phyloP scores from a whole-genome alignment of 2,113 vertebrate genomes.

The Diadophis punctatus region DNA sequence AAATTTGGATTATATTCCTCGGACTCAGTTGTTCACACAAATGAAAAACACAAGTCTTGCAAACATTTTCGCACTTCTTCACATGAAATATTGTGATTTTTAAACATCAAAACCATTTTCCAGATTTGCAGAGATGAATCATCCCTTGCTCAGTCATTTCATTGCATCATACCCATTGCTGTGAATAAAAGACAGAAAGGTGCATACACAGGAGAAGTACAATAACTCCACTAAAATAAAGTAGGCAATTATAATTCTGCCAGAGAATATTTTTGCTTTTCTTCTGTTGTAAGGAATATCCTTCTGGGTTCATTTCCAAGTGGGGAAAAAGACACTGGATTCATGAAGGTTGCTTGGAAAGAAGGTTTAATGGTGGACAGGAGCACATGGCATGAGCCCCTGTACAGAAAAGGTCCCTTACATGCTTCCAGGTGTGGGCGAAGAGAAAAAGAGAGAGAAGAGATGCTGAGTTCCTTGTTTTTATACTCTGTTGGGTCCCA shows the following conservation, averaged over 20 bases:
- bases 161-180: not conserved
- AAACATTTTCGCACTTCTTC: not conserved
- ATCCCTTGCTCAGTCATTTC: not conserved
- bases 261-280: not conserved
- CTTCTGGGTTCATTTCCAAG: too few relatives aligned
- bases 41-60: not conserved
- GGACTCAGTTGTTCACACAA: not conserved
- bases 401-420: too few relatives aligned
- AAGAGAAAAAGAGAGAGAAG: too few relatives aligned
- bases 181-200: not conserved
- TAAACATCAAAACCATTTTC: not conserved
- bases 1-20: not conserved
- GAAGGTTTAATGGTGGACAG: too few relatives aligned
- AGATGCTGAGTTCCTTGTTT: too few relatives aligned
- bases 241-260: not conserved
- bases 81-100: not conserved
- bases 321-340: too few relatives aligned
- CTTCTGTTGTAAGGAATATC: too few relatives aligned
- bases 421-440: too few relatives aligned
- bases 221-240: not conserved
- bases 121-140: not conserved
- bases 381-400: too few relatives aligned
- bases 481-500: too few relatives aligned
- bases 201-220: not conserved
- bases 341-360: too few relatives aligned